These are phyloP conservation scores for Myopa testacea DNA, from an alignment of 2,888 invertebrate genomes.

Conservation along the genomic window DNA sequence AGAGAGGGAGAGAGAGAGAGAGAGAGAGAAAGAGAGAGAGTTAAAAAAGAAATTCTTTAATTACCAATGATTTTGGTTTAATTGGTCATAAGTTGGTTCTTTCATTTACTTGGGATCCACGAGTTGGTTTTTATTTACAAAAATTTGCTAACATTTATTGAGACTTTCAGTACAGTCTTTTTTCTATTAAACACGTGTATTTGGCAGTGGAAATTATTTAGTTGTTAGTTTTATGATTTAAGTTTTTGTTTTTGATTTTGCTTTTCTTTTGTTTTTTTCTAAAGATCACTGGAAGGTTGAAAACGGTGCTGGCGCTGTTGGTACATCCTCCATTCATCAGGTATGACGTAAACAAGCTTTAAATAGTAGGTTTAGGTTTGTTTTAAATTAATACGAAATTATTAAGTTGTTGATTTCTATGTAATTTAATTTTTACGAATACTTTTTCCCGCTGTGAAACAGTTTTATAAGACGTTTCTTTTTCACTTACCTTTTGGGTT, in stretches of 20 bases:
- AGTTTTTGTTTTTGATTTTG: background rate
- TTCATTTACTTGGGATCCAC: too few relatives aligned
- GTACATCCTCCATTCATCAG: conserved; percentile 69
- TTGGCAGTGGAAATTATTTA: background rate
- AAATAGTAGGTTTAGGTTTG: conserved; percentile 40
- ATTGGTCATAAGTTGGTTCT: conserved; percentile 1
- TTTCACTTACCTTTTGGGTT: conserved; percentile 75
- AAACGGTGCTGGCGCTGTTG: conserved; percentile 67
- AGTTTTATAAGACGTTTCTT: too few relatives aligned
- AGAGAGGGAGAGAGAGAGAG: conserved; percentile 40
- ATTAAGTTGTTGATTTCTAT: background rate
- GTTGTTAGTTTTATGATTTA: background rate
- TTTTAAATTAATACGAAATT: background rate
- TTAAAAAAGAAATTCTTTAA: conserved; percentile 41
- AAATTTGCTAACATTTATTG: too few relatives aligned
- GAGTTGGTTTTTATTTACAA: too few relatives aligned
- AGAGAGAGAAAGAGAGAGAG: conserved; percentile 34
- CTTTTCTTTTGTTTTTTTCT: conserved; percentile 44
- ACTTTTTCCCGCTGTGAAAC: too few relatives aligned
- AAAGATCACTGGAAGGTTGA: conserved; percentile 68
- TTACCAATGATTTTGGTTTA: conserved; percentile 17
- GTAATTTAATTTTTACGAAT: background rate
- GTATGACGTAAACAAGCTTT: conserved; percentile 69
- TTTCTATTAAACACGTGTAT: background rate
- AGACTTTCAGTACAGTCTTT: too few relatives aligned